These are phyloP conservation scores for Neolamprologus devosi DNA, from an alignment of 2,113 vertebrate species.

Conservation along the genomic window DNA sequence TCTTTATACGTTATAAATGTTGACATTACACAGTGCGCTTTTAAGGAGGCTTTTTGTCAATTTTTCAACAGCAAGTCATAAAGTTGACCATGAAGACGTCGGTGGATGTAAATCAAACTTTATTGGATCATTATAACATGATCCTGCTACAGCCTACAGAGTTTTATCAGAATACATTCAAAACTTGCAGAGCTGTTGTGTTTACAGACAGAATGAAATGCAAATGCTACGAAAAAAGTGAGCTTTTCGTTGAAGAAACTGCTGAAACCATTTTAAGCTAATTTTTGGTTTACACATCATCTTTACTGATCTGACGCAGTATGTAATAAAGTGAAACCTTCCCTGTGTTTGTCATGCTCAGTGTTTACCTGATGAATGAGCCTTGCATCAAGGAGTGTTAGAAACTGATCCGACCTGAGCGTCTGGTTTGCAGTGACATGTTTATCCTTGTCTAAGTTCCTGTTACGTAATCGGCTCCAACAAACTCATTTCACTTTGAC, in stretches of 20 bases:
- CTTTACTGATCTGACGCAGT: neutral
- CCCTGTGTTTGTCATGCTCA: rapidly evolving
- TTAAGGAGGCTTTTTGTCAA: neutral
- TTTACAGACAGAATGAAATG: rapidly evolving
- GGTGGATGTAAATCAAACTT: neutral
- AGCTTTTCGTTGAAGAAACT: rapidly evolving
- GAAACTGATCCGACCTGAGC: neutral
- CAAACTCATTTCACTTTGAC: neutral
- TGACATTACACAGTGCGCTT: neutral
- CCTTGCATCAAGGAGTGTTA: neutral
- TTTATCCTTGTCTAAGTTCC: neutral
- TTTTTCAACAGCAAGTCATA: neutral
- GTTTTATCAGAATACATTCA: neutral
- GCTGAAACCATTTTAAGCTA: neutral
- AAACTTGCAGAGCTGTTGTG: neutral
- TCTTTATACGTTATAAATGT: neutral
- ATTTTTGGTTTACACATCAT: neutral
- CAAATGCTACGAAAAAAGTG: rapidly evolving
- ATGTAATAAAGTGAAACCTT: neutral
- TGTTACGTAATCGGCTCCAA: neutral
- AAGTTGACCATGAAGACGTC: rapidly evolving
- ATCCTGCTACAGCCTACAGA: neutral
- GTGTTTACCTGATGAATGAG: neutral
- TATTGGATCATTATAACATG: neutral
- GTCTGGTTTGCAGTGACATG: neutral